Percentiles rank a stretch among this genome's conserved stretches.
These are phyloP conservation scores for Pseudonaja textilis DNA, from an alignment of 2,113 vertebrate genomes.

Conservation along the genomic window DNA sequence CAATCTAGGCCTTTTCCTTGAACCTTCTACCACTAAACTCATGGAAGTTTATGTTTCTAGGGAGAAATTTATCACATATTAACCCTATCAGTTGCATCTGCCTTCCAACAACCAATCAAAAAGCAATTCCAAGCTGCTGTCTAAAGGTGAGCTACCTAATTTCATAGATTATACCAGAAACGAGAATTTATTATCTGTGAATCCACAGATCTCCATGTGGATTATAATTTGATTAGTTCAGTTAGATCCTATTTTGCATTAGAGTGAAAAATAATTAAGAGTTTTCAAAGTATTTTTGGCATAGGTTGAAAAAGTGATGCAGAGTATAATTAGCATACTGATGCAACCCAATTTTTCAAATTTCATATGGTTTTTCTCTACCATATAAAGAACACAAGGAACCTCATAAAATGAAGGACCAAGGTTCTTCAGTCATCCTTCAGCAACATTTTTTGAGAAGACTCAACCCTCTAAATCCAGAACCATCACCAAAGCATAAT, in stretches of 20 bases:
- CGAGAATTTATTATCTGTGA: background rate
- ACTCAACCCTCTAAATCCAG: background rate
- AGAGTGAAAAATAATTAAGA: background rate
- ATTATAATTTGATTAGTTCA: background rate
- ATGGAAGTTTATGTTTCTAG: background rate
- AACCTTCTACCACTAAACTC: background rate
- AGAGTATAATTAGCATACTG: background rate
- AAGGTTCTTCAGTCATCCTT: background rate
- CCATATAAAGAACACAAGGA: background rate
- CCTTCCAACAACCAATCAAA: background rate
- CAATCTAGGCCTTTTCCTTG: background rate
- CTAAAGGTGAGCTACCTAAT: background rate
- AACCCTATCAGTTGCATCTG: background rate
- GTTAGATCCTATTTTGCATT: background rate
- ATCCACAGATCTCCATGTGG: background rate
- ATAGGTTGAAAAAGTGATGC: background rate
- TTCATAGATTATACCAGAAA: background rate
- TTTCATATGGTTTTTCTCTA: background rate
- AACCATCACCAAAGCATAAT: background rate
- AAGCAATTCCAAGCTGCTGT: background rate
- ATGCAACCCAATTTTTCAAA: background rate
- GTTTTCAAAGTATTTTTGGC: background rate
- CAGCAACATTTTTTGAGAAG: background rate
- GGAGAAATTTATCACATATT: background rate
- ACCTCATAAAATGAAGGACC: background rate